These are phyloP conservation scores for Eristalis arbustorum DNA, from an alignment of 2,888 invertebrate genomes.

Conservation along the genomic window DNA sequence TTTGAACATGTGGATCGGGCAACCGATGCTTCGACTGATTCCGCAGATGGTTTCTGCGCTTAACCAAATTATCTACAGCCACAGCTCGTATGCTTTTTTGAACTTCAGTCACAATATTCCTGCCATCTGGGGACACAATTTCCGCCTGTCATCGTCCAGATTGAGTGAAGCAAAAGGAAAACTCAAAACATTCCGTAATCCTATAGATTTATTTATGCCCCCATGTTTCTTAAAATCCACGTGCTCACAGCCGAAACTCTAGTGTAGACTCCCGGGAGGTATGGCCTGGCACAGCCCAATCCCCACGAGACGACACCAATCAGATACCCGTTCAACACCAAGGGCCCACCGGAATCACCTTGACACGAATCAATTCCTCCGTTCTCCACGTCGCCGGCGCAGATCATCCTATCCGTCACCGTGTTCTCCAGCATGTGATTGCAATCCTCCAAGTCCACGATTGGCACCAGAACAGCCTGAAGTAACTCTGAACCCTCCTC, in stretches of 20 bases:
- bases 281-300: background rate
- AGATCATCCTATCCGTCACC: background rate
- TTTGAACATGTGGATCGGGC: too few species aligned
- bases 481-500: background rate
- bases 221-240: background rate
- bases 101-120: too few species aligned
- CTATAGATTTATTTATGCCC: background rate
- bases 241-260: background rate
- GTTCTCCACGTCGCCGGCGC: background rate
- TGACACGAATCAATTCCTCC: slow-evolving; percentile 14
- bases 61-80: too few species aligned
- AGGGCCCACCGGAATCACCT: slow-evolving; percentile 14
- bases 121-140: too few species aligned
- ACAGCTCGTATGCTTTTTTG: too few species aligned
- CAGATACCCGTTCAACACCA: background rate
- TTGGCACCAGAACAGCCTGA: background rate
- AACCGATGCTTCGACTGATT: too few species aligned
- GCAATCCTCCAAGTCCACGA: background rate
- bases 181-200: too few species aligned
- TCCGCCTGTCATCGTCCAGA: too few species aligned
- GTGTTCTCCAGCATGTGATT: background rate
- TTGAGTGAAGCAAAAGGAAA: too few species aligned
- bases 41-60: too few species aligned
- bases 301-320: slow-evolving; percentile 18
- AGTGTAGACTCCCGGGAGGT: slow-evolving; percentile 1